Percentiles rank a stretch among this genome's conserved stretches.
Evolutionary conservation across 1,140 invertebrate genomes (phyloP).

Genomic region (Drosophila micromelanica): DNA sequence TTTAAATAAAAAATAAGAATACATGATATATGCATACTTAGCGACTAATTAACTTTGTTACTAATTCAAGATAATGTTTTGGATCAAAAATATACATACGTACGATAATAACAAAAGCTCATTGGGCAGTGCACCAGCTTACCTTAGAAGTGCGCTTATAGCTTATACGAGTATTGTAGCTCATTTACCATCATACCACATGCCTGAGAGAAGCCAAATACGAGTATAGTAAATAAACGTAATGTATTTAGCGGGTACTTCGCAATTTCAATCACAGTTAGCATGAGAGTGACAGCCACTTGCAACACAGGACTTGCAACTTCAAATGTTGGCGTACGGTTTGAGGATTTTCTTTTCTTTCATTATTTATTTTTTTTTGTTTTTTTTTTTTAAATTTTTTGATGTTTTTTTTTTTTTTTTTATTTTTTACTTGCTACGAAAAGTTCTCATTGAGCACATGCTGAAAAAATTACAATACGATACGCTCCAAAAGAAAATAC

Average conservation of each 20-base stretch:
- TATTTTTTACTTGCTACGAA: conserved; percentile 69
- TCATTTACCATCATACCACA: conserved; percentile 78
- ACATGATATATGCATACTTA: conserved; percentile 30
- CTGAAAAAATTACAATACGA: conserved; percentile 77
- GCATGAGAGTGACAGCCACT: conserved; percentile 67
- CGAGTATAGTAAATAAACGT: conserved; percentile 67
- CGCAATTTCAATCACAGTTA: conserved; percentile 61
- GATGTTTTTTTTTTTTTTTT: conserved; percentile 35
- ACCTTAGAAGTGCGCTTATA: conserved; percentile 79
- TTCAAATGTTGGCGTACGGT: conserved; percentile 31
- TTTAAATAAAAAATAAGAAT: conserved; percentile 7
- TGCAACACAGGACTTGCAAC: conserved; percentile 57
- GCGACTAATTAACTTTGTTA: conserved; percentile 29
- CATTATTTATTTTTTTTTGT: conserved; percentile 25
- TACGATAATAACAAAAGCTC: conserved; percentile 63
- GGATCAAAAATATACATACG: conserved; percentile 40
- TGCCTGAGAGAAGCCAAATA: conserved; percentile 78
- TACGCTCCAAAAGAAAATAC: conserved; percentile 62
- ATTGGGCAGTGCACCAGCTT: conserved; percentile 78
- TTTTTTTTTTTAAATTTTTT: conserved; percentile 32
- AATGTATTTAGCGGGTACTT: conserved; percentile 57
- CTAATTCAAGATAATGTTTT: conserved; percentile 17
- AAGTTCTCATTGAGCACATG: conserved; percentile 75
- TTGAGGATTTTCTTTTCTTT: conserved; percentile 41
- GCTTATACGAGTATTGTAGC: conserved; percentile 51